Evolutionary conservation across 2,888 invertebrate genomes (phyloP).

Genomic region (Isotomurus palustris): DNA sequence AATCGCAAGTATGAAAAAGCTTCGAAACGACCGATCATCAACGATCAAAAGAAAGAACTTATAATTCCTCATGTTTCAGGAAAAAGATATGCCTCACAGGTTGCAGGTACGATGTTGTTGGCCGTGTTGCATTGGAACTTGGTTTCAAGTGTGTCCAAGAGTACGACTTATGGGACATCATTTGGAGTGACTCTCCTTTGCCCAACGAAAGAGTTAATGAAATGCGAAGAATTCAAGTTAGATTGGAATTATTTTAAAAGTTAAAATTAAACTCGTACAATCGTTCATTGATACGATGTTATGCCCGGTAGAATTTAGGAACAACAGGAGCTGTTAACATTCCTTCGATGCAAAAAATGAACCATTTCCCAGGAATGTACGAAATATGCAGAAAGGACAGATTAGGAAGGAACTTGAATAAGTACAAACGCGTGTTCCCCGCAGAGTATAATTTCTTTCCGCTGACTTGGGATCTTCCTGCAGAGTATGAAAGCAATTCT

Average conservation of each 20-base stretch:
- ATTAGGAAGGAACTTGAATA: constrained; percentile 79
- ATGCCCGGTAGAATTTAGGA: no score
- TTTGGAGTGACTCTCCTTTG: constrained; percentile 84
- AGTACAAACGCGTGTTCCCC: constrained; percentile 82
- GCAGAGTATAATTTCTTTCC: constrained; percentile 88
- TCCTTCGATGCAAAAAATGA: constrained; percentile 65
- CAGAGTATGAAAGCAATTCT: constrained; percentile 60
- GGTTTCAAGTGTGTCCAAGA: constrained; percentile 74
- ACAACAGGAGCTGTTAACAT: not conserved
- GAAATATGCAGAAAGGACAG: constrained; percentile 87
- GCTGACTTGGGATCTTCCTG: constrained; percentile 88
- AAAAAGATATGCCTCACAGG: constrained; percentile 60
- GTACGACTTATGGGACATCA: constrained; percentile 80
- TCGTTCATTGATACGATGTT: no score
- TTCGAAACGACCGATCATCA: not conserved
- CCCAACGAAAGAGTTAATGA: constrained; percentile 80
- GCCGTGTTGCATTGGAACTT: constrained; percentile 64
- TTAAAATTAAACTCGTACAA: not conserved
- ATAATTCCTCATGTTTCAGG: constrained; percentile 7
- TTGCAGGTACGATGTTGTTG: constrained; percentile 69
- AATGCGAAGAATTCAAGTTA: constrained; percentile 72
- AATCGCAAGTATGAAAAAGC: not conserved
- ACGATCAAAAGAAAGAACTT: not conserved
- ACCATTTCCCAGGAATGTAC: constrained; percentile 88
- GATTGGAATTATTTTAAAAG: not conserved